A percentile compares a stretch with the other conserved stretches of the same genome.
Evolutionary conservation across 2,888 invertebrate genomes (phyloP).

Genomic region (Torymus tubicola): DNA sequence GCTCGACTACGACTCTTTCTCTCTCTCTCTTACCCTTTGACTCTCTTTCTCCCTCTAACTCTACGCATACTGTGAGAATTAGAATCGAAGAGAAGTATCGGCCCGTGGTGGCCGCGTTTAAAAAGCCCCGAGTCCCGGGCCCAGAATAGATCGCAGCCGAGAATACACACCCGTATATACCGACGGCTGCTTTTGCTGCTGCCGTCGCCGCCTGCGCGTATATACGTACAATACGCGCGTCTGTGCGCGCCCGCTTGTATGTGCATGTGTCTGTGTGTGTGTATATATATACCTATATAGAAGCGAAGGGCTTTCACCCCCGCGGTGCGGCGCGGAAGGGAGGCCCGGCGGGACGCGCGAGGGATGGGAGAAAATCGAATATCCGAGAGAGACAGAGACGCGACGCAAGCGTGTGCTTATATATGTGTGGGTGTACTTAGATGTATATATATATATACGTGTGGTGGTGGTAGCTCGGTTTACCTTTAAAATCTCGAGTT

Average conservation of each 20-base stretch:
- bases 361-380: slow-evolving; percentile 37
- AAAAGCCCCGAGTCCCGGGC: slow-evolving; percentile 27
- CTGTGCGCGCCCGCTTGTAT: background rate
- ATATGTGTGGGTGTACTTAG: too few relatives aligned
- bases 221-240: background rate
- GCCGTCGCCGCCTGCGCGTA: background rate
- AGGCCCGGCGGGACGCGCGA: background rate
- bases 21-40: slow-evolving; percentile 29
- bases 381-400: background rate
- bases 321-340: background rate
- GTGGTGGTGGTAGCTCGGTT: background rate
- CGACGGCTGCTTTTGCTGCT: background rate
- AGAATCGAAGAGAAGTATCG: slow-evolving; percentile 28
- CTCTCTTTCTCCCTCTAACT: slow-evolving; percentile 5
- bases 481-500: slow-evolving; percentile 18
- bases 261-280: too few relatives aligned
- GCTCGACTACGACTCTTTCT: background rate
- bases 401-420: too few relatives aligned
- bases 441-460: too few relatives aligned
- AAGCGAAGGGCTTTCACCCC: slow-evolving; percentile 42
- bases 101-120: slow-evolving; percentile 40
- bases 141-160: slow-evolving; percentile 42
- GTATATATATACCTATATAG: background rate
- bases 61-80: slow-evolving; percentile 7
- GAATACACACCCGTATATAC: slow-evolving; percentile 8